Base-by-base conservation (phyloP, 2,888 invertebrate species). In the Tiliacea aurago region DNA sequence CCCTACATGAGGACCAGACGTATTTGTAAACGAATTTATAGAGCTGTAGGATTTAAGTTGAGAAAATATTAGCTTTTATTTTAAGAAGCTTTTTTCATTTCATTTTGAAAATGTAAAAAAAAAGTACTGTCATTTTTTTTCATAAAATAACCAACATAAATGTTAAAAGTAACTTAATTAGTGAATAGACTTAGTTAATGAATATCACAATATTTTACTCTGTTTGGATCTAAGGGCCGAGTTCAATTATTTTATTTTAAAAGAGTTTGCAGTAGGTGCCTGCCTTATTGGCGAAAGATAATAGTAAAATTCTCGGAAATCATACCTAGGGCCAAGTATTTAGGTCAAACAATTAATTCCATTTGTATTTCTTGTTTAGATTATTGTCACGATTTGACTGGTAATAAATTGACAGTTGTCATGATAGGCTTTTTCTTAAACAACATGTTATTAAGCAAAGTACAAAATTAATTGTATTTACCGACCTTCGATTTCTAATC, bases 1-100 rank as follows among this genome's bases (percentile, higher is more conserved):
- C 90, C 90, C 89, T 88, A 91, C 91, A 93, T 92, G 93, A 90
- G 91, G 90, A 88, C 91, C 83, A 90, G 92, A 88, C 91, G 93
- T 94, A 94, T 94, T 94, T 94, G 94, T 93, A 86, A 88, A 87
- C 84, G 86, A 87, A 89, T 89, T 87, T 86, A 86, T 87, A 90
- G 88, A 77, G 76, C 63, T 77, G 77, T 73, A 11, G n/a, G 20
- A 61, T 23, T 70, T 62, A 53, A 70, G 20, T 53, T 28, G 1
- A 20, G n/a, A n/a, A n/a, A n/a, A n/a, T n/a, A n/a, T n/a, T n/a
- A n/a, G n/a, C n/a, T n/a, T n/a, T n/a, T n/a, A n/a, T n/a, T n/a
- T 28, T 28, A 28, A 28, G 37, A 37, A 37, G 37, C 37, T 4
- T 37, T 4, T 37, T 6, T 37, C 2, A 5, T 37, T 37, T 37